Base-by-base conservation (phyloP, 2,888 invertebrate genomes). In the Ochropleura plecta region DNA sequence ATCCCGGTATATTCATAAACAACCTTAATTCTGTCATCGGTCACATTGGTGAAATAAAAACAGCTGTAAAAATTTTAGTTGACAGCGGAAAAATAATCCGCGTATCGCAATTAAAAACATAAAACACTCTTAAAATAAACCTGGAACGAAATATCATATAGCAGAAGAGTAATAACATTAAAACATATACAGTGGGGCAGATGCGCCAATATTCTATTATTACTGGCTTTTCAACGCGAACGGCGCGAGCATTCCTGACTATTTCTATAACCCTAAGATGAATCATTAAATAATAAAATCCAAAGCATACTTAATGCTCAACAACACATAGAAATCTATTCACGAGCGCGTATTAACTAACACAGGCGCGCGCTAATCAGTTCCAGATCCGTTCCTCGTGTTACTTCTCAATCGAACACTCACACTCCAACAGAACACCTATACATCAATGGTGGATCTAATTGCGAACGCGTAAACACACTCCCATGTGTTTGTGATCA, bases 261-360 rank as follows among this genome's bases (percentile, higher is more conserved):
- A 96, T 96, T 96, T 96, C 96, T 94, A 96, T 94, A 96, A 94
- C 94, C 95, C 95, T 94, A 94, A 95, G 95, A 96, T 96, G 96
- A 96, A 95, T 96, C 96, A 96, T 96, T 96, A 96, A 96, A 96
- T 96, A 96, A 96, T 96, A 96, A 96, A 96, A 96, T 96, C 93
- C 89, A 94, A 95, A 95, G 96, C 96, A 93, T 94, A 96, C 96
- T 96, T 96, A 96, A 96, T 96, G 95, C 96, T 92, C 93, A 92
- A 93, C 93, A 93, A 94, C 95, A 94, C 93, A 92, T 90, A 91
- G 90, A 91, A 90, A 90, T 93, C 92, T 95, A 94, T 95, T 94
- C 94, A 92, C 91, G 93, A 93, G 92, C 89, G 89, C 90, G 91
- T 92, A 90, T 92, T 92, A 92, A 93, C 94, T 89, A 94, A 95